Evolutionary conservation across 2,113 vertebrate genomes (phyloP).

Genomic region (Lamprologus ornatipinnis): DNA sequence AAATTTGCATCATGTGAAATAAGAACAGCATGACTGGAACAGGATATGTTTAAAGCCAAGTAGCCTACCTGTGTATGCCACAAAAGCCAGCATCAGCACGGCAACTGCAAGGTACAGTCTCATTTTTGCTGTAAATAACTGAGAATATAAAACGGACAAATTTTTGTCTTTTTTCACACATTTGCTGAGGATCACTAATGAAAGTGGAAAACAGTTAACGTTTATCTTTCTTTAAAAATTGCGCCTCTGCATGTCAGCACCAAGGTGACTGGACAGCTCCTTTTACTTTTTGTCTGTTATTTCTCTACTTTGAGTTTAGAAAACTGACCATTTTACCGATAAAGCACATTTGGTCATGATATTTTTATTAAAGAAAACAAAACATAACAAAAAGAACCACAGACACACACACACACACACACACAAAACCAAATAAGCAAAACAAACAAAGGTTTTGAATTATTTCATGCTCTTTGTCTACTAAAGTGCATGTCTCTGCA

Average conservation of each 20-base stretch:
- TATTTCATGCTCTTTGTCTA: background rate
- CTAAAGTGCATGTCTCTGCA: background rate
- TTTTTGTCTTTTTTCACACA: background rate
- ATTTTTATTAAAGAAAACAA: background rate
- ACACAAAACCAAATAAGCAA: background rate
- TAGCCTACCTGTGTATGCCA: slow-evolving; percentile 62
- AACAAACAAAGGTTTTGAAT: background rate
- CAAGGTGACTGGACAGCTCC: background rate
- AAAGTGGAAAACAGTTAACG: background rate
- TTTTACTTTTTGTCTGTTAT: background rate
- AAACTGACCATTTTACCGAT: background rate
- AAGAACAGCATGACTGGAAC: background rate
- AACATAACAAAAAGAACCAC: background rate
- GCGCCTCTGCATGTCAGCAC: background rate
- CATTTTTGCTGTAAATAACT: slow-evolving; percentile 51
- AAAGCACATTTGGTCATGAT: background rate
- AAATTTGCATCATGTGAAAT: background rate
- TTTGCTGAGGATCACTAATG: background rate
- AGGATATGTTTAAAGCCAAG: no score
- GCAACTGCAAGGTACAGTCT: slow-evolving; percentile 64
- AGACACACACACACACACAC: background rate
- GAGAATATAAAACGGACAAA: background rate
- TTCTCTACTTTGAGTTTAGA: background rate
- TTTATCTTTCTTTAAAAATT: background rate
- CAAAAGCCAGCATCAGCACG: slow-evolving; percentile 67